Conservation (phyloP, 2,113 vertebrate species). For the Helogale parvula region DNA sequence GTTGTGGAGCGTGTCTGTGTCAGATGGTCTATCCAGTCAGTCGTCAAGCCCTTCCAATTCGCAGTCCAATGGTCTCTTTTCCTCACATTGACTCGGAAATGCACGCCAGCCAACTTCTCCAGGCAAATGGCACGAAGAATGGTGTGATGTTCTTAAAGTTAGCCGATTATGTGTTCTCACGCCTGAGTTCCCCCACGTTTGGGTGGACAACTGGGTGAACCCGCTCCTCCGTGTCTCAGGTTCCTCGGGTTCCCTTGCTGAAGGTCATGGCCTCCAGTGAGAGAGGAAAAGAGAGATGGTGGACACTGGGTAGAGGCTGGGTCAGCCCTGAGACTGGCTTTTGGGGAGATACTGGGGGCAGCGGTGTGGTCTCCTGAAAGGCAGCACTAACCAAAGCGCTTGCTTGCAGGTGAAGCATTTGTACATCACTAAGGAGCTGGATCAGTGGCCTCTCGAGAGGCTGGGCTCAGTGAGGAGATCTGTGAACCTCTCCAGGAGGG, state of each 20-base stretch:
- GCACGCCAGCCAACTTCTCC: not conserved
- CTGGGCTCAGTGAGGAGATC: conserved; percentile 91
- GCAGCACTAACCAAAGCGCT: no score
- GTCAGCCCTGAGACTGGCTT: not conserved
- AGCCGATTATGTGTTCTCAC: not conserved
- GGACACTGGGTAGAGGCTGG: fast-evolving
- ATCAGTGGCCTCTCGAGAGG: conserved; percentile 89
- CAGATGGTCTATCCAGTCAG: not conserved
- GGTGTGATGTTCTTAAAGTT: not conserved
- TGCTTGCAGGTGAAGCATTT: conserved; percentile 92
- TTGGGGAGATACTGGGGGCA: not conserved
- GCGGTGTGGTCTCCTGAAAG: not conserved
- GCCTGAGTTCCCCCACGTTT: not conserved
- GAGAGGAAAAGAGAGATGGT: not conserved
- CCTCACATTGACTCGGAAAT: not conserved
- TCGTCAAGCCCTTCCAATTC: not conserved
- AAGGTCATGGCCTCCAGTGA: not conserved
- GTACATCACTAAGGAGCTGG: conserved; percentile 92
- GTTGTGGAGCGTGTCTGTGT: not conserved
- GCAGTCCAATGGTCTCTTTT: not conserved
- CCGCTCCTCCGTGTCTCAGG: not conserved
- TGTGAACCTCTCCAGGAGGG: conserved; percentile 90
- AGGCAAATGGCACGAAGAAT: not conserved
- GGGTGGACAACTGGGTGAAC: not conserved
- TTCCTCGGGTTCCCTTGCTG: not conserved